Conservation (phyloP, 2,113 vertebrate species). For the Apaloderma vittatum region DNA sequence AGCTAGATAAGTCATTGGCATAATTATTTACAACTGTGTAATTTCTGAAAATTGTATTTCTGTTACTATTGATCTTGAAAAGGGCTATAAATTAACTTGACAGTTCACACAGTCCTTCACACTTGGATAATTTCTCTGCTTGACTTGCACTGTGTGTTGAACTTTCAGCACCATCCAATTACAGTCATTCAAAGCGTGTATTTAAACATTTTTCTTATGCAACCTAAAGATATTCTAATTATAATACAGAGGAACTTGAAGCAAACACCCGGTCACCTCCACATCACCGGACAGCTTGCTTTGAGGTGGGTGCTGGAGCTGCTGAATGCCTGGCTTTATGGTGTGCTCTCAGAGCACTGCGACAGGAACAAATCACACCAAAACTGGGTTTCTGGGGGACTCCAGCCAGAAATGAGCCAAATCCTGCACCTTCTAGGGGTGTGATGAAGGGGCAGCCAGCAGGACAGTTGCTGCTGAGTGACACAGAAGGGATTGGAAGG, state of each 20-base stretch:
- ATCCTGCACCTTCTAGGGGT: background rate
- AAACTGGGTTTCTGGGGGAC: rapidly evolving
- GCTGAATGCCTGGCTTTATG: background rate
- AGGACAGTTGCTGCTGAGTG: rapidly evolving
- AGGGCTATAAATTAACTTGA: constrained; percentile 26
- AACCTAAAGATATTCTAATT: background rate
- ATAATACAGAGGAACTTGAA: background rate
- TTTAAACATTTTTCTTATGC: constrained; percentile 32
- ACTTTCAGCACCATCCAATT: constrained; percentile 57
- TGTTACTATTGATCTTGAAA: constrained; percentile 42
- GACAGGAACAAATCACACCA: background rate
- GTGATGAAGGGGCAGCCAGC: rapidly evolving
- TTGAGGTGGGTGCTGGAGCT: rapidly evolving
- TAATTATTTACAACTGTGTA: constrained; percentile 31
- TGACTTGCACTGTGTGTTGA: constrained; percentile 25
- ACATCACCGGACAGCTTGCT: rapidly evolving
- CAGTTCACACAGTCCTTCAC: constrained; percentile 28
- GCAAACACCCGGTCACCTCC: background rate
- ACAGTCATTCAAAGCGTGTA: constrained; percentile 20
- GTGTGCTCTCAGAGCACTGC: background rate
- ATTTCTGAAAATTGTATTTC: constrained; percentile 39
- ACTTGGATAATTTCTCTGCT: constrained; percentile 44
- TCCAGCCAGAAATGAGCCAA: background rate
- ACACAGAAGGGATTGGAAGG: rapidly evolving
- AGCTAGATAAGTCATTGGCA: background rate